Base-by-base conservation (phyloP, 2,888 invertebrate genomes). In the Deroplatys truncata region DNA sequence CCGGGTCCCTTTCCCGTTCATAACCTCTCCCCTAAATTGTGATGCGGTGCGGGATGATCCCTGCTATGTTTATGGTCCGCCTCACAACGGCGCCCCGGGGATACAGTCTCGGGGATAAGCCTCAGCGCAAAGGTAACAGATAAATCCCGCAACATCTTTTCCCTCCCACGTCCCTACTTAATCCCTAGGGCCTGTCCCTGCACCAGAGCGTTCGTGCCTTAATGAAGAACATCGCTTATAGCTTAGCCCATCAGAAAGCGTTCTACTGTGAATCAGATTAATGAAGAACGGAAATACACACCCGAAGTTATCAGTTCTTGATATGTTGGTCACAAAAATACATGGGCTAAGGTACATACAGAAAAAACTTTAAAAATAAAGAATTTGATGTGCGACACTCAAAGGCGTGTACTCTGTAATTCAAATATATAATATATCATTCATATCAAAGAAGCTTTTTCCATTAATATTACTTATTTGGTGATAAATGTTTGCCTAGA, bases 101-200 rank as follows among this genome's bases (percentile, higher is more conserved):
- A 72, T 72, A 72, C 25, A 72, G 56, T 72, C 56, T 72, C 56
- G n/a, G 83, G 87, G 87, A 87, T 87, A 87, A 86, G 86, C 86
- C 86, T n/a, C 82, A 86, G 29, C 86, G 56, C 56, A 72, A 86
- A 87, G 87, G 87, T 87, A 87, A 35, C n/a, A 87, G 83, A 87
- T 87, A 87, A 87, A 87, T 87, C 87, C 87, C 83, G 83, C 83
- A 83, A 87, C 83, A 87, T 83, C 28, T 87, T 31, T 82, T 35
- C 25, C 86, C 82, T 82, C 85, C 25, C 86, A 86, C 87, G 25
- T 82, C 15, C n/a, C 29, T 20, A 25, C 82, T 82, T 29, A 35
- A 87, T 87, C 87, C 87, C 87, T 72, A 82, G 87, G 87, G 87
- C 56, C 56, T 16, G 56, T 72, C 56, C 56, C 56, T 72, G 56